phyloP scores from a whole-genome alignment of 2,113 vertebrate species.

The Actenoides hombroni region DNA sequence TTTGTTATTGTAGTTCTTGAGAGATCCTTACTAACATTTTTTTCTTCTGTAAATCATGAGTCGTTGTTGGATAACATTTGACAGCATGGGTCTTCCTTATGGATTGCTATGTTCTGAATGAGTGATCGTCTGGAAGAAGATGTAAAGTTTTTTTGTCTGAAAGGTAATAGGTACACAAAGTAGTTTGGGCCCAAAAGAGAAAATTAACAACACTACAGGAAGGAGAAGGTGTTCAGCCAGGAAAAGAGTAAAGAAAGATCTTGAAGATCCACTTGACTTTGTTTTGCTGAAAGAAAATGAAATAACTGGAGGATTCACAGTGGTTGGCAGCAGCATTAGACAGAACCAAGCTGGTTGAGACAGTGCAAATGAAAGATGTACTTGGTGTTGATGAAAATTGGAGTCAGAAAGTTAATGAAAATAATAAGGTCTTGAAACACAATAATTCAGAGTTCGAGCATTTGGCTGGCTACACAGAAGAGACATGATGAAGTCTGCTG shows the following conservation, averaged over 20 bases:
- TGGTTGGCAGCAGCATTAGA: not conserved
- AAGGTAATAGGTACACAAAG: not conserved
- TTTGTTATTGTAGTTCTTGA: too few relatives aligned
- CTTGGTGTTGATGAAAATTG: not conserved
- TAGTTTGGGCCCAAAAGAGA: not conserved
- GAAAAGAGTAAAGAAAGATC: not conserved
- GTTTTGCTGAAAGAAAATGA: not conserved
- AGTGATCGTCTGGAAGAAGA: not conserved
- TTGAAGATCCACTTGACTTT: not conserved
- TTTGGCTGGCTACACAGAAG: not conserved
- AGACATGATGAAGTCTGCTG: not conserved
- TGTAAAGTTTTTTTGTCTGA: not conserved
- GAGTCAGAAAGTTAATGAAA: not conserved
- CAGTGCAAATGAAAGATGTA: not conserved
- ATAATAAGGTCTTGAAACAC: not conserved
- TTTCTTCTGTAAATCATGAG: not conserved
- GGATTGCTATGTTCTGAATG: not conserved
- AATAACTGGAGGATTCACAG: not conserved
- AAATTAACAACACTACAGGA: not conserved
- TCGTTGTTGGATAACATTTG: not conserved
- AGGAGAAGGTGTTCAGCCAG: not conserved
- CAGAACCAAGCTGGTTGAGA: not conserved
- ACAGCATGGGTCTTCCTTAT: not conserved
- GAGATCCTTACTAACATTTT: not conserved
- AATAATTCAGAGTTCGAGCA: not conserved